Conservation (phyloP, 1,140 invertebrate genomes). For the Calephelis virginiensis region DNA sequence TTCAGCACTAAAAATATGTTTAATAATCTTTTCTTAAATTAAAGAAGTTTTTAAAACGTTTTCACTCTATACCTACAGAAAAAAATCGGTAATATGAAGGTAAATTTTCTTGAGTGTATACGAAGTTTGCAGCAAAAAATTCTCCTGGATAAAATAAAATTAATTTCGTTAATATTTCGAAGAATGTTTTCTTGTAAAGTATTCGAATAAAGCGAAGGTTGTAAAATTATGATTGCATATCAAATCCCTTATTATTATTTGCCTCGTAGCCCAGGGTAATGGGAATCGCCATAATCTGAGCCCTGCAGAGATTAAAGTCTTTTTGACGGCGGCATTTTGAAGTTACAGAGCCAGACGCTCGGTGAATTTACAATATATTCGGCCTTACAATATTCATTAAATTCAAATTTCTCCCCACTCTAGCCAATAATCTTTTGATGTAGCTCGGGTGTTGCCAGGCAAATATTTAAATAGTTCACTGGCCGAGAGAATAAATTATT, state of each 20-base stretch:
- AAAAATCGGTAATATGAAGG: no score
- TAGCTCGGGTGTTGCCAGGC: background rate
- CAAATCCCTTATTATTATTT: conserved; percentile 22
- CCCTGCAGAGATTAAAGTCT: conserved; percentile 13
- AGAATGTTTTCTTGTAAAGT: conserved; percentile 10
- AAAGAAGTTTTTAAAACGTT: no score
- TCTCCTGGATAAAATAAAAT: no score
- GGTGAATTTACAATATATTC: background rate
- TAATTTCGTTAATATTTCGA: background rate
- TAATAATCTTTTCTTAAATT: no score
- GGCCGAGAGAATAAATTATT: no score
- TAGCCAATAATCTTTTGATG: conserved; percentile 23
- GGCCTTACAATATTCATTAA: conserved; percentile 24
- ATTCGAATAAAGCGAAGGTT: conserved; percentile 12
- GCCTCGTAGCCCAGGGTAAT: conserved; percentile 2
- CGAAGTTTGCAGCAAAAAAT: no score
- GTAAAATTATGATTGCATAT: conserved; percentile 25
- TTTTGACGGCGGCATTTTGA: conserved; percentile 21
- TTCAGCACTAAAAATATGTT: no score
- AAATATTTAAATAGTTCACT: background rate
- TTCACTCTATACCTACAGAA: no score
- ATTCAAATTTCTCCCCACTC: conserved; percentile 21
- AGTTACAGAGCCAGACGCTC: conserved; percentile 13
- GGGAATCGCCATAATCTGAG: conserved; percentile 21
- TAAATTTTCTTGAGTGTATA: no score